Evolutionary conservation across 2,797 vertebrate species (phyloP).

Genomic region (Acanthurus leucopareius): DNA sequence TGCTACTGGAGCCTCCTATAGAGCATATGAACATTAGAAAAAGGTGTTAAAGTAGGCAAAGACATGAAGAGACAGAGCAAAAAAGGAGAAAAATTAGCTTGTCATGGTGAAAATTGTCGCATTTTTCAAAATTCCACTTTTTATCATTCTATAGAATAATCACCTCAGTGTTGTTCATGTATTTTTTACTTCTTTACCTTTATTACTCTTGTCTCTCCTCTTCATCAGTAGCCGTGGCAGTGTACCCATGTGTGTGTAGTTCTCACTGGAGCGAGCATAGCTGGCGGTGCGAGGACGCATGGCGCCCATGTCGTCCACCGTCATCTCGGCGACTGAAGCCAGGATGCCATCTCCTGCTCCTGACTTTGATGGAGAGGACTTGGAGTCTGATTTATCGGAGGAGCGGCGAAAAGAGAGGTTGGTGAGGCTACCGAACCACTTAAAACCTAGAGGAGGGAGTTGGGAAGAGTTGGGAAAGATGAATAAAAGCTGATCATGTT

Average conservation of each 20-base stretch:
- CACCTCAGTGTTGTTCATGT: background rate
- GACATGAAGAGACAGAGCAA: background rate
- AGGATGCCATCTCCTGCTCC: background rate
- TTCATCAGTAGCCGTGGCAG: conserved; percentile 88
- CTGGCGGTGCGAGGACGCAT: conserved; percentile 84
- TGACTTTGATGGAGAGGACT: conserved; percentile 35
- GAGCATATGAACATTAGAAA: background rate
- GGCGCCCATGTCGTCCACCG: conserved; percentile 88
- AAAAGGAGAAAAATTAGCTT: no score
- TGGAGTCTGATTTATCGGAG: conserved; percentile 71
- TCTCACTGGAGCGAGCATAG: conserved; percentile 91
- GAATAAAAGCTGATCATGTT: background rate
- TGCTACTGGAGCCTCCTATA: conserved; percentile 42
- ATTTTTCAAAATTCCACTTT: background rate
- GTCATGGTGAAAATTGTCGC: background rate
- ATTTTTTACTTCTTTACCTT: conserved; percentile 52
- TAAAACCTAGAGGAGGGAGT: conserved; percentile 88
- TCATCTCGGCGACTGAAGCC: conserved; percentile 63
- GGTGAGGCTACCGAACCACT: conserved; percentile 91
- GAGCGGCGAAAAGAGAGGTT: conserved; percentile 87
- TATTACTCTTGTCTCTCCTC: conserved; percentile 67
- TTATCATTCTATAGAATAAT: no score
- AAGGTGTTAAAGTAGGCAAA: background rate
- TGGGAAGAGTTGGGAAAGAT: conserved; percentile 17
- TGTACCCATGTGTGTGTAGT: conserved; percentile 94